Conservation (phyloP, 1,140 invertebrate genomes). For the Lordiphosa collinella region DNA sequence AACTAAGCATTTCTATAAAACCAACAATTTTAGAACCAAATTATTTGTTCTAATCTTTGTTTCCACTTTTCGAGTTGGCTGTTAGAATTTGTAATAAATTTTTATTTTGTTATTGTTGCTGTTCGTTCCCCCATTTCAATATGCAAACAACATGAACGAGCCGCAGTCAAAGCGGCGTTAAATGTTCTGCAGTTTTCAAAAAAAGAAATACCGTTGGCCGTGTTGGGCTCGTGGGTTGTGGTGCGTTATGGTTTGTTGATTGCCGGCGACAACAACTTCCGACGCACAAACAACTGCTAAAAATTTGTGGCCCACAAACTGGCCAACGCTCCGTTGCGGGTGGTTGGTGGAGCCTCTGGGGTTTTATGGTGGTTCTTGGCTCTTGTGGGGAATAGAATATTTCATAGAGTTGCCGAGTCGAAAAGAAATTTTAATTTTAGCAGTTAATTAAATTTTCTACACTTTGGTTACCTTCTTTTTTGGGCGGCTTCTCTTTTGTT, state of each 20-base stretch:
- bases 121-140: slow-evolving; percentile 25
- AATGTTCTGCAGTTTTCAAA: slow-evolving; percentile 46
- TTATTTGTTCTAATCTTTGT: background rate
- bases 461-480: slow-evolving; percentile 20
- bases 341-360: slow-evolving; percentile 18
- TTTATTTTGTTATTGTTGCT: slow-evolving; percentile 17
- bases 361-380: slow-evolving; percentile 14
- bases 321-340: slow-evolving; percentile 50
- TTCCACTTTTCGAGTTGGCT: slow-evolving; percentile 20
- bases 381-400: slow-evolving; percentile 24
- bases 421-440: slow-evolving; percentile 58
- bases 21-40: too few relatives aligned
- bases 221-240: slow-evolving; percentile 25
- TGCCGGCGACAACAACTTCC: slow-evolving; percentile 73
- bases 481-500: slow-evolving; percentile 37
- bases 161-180: slow-evolving; percentile 50
- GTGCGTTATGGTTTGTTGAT: slow-evolving; percentile 75
- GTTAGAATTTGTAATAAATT: slow-evolving; percentile 65
- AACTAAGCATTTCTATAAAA: too few relatives aligned
- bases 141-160: slow-evolving; percentile 24
- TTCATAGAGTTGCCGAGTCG: slow-evolving; percentile 10
- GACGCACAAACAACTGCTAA: slow-evolving; percentile 33
- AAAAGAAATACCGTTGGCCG: slow-evolving; percentile 50
- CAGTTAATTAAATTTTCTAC: slow-evolving; percentile 74
- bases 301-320: background rate